Base-by-base conservation (phyloP, 2,888 invertebrate species). In the Drosophila percnosoma region DNA sequence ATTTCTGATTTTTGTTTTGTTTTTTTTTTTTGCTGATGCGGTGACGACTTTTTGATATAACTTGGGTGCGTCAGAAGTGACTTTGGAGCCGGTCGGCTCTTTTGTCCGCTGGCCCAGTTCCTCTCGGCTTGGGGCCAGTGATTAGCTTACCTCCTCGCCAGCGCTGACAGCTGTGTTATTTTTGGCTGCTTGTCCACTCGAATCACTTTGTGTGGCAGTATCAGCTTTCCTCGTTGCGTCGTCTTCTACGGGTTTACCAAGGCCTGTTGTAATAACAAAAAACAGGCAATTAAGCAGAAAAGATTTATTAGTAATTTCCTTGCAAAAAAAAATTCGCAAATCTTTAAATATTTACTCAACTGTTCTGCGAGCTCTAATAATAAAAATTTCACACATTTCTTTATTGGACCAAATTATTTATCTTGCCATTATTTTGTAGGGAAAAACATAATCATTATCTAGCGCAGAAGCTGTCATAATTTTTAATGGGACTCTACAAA, bases 81-180 rank as follows among this genome's bases (percentile, higher is more conserved):
- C 2, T n/a, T 54, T 57, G 31, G 58, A 68, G 72, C 27, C 73
- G 54, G 59, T 49, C 45, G 24, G 45, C 13, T 15, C 58, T 68
- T 75, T 77, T 72, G 74, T 69, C 62, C 60, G 62, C 33, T 68
- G 70, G 58, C 79, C 80, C 70, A 83, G 66, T 77, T 87, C 40
- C 59, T 55, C 57, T 21, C 31, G n/a, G 18, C 38, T 38, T 40
- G 38, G n/a, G 18, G 11, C 33, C 42, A 40, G 29, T 48, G 54
- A 72, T 72, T 64, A 62, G 64, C 78, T 78, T 76, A 89, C 87
- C 89, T 78, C 68, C 63, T 89, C 74, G 64, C 70, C 83, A 45
- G 73, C 76, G 55, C 74, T 78, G 86, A 80, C 83, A 83, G 82
- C 73, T 82, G 88, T 82, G 76, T 75, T 74, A 75, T 85, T 87